Conservation (phyloP, 2,797 vertebrate species). For the Phataginus tricuspis region DNA sequence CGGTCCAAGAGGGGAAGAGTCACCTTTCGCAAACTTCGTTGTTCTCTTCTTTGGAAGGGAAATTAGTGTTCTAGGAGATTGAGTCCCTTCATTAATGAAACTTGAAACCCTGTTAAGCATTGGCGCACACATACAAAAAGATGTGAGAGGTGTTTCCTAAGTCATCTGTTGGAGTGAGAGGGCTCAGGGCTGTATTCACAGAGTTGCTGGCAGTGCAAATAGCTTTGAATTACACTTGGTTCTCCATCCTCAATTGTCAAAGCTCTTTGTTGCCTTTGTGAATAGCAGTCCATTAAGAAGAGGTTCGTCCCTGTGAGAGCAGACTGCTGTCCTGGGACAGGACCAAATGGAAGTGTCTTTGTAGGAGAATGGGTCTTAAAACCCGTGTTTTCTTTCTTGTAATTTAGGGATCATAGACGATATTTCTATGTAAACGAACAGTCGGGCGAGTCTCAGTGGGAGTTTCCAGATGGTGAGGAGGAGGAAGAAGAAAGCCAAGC, state of each 20-base stretch:
- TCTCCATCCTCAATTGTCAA: constrained; percentile 85
- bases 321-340: constrained; percentile 86
- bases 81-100: constrained; percentile 82
- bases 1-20: constrained; percentile 88
- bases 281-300: constrained; percentile 84
- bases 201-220: constrained; percentile 84
- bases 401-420: constrained; percentile 99
- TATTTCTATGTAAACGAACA: constrained; percentile 99
- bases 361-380: constrained; percentile 81
- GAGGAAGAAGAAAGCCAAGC: constrained; percentile 86
- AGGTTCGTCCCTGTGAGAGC: constrained; percentile 88
- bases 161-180: constrained; percentile 81
- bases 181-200: constrained; percentile 83
- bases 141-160: constrained; percentile 75
- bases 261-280: constrained; percentile 87
- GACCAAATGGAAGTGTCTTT: constrained; percentile 82
- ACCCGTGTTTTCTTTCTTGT: constrained; percentile 94
- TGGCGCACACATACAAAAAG: constrained; percentile 49
- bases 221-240: constrained; percentile 86
- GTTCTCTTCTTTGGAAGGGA: constrained; percentile 85
- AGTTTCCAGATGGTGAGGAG: constrained; percentile 95
- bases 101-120: constrained; percentile 76
- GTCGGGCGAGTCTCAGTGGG: constrained; percentile 97
- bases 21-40: constrained; percentile 85
- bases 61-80: constrained; percentile 82